Evolutionary conservation across 2,888 invertebrate species (phyloP), one percentile per base, ranked within the genome.

Genomic region (Caenorhabditis japonica): DNA sequence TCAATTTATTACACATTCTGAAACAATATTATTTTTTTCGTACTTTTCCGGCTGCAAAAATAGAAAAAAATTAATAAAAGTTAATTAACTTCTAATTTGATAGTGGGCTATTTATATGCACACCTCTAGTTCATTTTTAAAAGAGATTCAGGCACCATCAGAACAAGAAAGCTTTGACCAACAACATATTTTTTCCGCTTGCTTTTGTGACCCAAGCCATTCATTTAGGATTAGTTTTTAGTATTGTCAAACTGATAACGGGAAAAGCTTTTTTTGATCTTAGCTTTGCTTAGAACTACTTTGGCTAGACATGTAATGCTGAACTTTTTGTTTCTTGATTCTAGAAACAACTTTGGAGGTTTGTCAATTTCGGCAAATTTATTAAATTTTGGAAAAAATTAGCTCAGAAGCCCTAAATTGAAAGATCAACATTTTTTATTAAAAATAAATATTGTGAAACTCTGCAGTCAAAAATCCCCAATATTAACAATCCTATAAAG

Each of bases 251-350:
- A n/a, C n/a, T n/a, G n/a, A n/a, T n/a, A n/a, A n/a, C n/a, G n/a
- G n/a, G n/a, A n/a, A n/a, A n/a, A n/a, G n/a, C n/a, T n/a, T n/a
- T n/a, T n/a, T n/a, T n/a, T n/a, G n/a, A n/a, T n/a, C n/a, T n/a
- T n/a, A n/a, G n/a, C n/a, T n/a, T n/a, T n/a, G n/a, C n/a, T n/a
- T n/a, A n/a, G n/a, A n/a, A n/a, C n/a, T n/a, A n/a, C n/a, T n/a
- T n/a, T n/a, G n/a, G 13, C 39, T 49, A 30, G 25, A 1, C 8
- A 13, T 36, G n/a, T 61, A 52, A 19, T 61, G 61, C 46, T 61
- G 61, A 61, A 61, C 52, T 61, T 52, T 51, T 52, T 61, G 34
- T 36, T 38, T 38, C n/a, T 13, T 2, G 47, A 13, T 2, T 21
- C 43, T 0, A 21, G 21, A 21, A 27, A 46, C 27, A 25, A 3